Conservation (phyloP, 2,888 invertebrate genomes). For the Orthosia gothica region DNA sequence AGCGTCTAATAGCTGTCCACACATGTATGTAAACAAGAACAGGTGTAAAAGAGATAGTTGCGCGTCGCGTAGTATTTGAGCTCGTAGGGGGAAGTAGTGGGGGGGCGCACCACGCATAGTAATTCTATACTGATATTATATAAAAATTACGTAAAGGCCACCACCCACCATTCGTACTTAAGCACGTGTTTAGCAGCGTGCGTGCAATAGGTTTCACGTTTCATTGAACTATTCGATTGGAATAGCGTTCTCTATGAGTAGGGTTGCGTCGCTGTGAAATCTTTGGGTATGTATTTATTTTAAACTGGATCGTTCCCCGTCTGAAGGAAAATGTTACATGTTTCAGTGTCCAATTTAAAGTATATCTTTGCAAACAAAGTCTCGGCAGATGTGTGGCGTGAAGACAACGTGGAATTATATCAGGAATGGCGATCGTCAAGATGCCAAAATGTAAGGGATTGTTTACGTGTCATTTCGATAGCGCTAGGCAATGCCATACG, state of each 20-base stretch:
- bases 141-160: constrained; percentile 60
- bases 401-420: too few species aligned
- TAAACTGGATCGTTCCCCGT: background rate
- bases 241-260: constrained; percentile 31
- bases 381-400: too few species aligned
- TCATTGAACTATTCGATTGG: constrained; percentile 54
- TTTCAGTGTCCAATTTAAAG: background rate
- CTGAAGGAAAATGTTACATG: background rate
- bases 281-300: background rate
- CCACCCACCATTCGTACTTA: background rate
- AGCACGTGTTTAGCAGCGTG: constrained; percentile 56
- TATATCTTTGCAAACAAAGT: too few species aligned
- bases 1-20: constrained; percentile 10
- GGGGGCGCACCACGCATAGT: constrained; percentile 5
- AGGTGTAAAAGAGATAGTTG: constrained; percentile 43
- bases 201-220: constrained; percentile 47
- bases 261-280: constrained; percentile 21
- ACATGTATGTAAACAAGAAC: constrained; percentile 14
- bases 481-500: too few species aligned
- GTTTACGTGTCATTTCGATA: too few species aligned
- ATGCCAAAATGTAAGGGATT: too few species aligned
- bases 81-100: background rate
- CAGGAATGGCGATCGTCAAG: too few species aligned
- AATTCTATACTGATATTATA: constrained; percentile 51
- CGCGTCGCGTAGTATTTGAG: constrained; percentile 21